Evolutionary conservation across 2,113 vertebrate species (phyloP).

Genomic region (Cacatua alba): DNA sequence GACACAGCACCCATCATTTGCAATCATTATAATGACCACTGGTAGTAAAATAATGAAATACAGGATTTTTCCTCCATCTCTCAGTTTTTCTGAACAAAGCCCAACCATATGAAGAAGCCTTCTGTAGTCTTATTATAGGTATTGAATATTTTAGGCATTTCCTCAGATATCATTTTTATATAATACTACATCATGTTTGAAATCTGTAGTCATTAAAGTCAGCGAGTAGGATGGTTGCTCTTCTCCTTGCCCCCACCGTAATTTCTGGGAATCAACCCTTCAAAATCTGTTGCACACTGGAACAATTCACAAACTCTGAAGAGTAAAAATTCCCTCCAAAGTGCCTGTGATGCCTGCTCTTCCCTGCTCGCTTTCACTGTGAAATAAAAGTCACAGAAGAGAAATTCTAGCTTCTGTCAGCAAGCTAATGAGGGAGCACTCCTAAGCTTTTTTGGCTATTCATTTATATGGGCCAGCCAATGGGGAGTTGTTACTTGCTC

Average conservation of each 20-base stretch:
- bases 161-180: background rate
- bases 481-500: background rate
- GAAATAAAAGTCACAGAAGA: background rate
- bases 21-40: background rate
- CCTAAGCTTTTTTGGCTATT: background rate
- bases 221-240: background rate
- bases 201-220: background rate
- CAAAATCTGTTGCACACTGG: background rate
- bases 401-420: background rate
- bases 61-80: background rate
- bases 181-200: background rate
- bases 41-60: background rate
- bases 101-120: background rate
- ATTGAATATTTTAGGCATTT: background rate
- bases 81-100: background rate
- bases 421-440: background rate
- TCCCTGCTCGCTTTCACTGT: background rate
- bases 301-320: background rate
- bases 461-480: background rate
- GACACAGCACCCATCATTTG: background rate
- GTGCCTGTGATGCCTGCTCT: background rate
- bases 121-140: background rate
- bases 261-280: background rate
- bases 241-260: fast-evolving
- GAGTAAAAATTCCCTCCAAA: background rate